Base-by-base conservation (phyloP, 2,888 invertebrate genomes). In the Drosophila rellima region DNA sequence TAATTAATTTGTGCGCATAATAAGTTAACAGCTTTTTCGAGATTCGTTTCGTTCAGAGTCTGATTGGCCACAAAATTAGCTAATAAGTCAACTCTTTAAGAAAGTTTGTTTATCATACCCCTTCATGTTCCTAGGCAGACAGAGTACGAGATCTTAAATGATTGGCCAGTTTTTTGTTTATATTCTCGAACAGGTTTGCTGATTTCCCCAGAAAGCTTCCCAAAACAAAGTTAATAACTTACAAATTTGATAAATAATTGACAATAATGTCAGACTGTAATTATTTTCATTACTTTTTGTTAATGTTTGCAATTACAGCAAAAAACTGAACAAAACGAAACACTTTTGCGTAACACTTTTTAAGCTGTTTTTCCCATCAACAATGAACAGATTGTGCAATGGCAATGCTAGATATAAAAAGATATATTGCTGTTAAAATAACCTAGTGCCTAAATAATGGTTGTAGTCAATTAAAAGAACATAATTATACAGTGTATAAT, bases 1-100 rank as follows among this genome's bases (percentile, higher is more conserved):
- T 80, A 70, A 76, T 82, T 81, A 81, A 76, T 81, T 77, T 80
- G 68, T 70, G 60, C 65, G 69, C 74, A 82, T 79, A 77, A 66
- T 66, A 31, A 63, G 45, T 79, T 52, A 70, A 69, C 51, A 60
- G 20, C 59, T 62, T 69, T 67, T 63, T 48, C 45, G 35, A 56
- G 52, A 44, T 56, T 44, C 45, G 45, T 45, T 77, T 39, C 45
- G 68, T 57, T 62, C 26, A 57, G 54, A 69, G 61, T 54, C 63
- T 70, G 67, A 72, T 74, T 61, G 63, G 71, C 56, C 59, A 71
- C 55, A 50, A 61, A 73, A 59, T 71, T 80, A 59, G 57, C 66
- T 61, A 82, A 75, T 75, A 74, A 73, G 64, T 77, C 68, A 74
- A 51, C 64, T 59, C 47, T 35, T 62, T 62, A 78, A 64, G 71